phyloP scores from a whole-genome alignment of 1,140 invertebrate species.

The Trypoxylus dichotomus region DNA sequence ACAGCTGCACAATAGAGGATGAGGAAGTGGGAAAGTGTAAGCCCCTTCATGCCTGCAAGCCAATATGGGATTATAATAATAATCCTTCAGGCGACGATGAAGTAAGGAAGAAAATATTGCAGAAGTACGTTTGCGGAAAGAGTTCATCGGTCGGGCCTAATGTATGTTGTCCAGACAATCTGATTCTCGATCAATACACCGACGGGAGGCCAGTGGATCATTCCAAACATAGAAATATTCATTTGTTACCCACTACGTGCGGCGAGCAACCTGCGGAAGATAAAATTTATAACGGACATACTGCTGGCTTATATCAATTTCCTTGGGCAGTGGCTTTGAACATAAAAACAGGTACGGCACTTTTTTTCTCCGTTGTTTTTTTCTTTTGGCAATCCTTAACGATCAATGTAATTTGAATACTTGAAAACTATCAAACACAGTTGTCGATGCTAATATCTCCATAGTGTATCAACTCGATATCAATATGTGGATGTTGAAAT shows the following conservation, averaged over 20 bases:
- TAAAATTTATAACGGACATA: conserved; percentile 61
- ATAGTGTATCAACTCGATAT: too few species aligned
- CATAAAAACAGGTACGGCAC: conserved; percentile 55
- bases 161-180: conserved; percentile 56
- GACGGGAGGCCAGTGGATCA: conserved; percentile 20
- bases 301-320: conserved; percentile 61
- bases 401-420: too few species aligned
- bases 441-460: too few species aligned
- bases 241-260: conserved; percentile 53
- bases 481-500: too few species aligned
- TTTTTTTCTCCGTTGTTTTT: too few species aligned
- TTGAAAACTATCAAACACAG: too few species aligned
- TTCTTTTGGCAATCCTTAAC: too few species aligned
- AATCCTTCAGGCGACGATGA: not conserved
- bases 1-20: conserved; percentile 52
- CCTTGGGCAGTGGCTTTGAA: conserved; percentile 69
- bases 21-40: conserved; percentile 52
- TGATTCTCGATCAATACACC: not conserved
- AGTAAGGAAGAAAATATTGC: conserved; percentile 47
- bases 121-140: conserved; percentile 56
- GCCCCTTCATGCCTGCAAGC: conserved; percentile 49
- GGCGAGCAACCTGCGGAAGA: conserved; percentile 49
- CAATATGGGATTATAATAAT: conserved; percentile 47
- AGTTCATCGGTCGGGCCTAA: conserved; percentile 50
- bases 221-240: conserved; percentile 43